Evolutionary conservation across 2,797 vertebrate genomes (phyloP), one percentile per base, ranked within the genome.

Genomic region (Epinephelus malabaricus): DNA sequence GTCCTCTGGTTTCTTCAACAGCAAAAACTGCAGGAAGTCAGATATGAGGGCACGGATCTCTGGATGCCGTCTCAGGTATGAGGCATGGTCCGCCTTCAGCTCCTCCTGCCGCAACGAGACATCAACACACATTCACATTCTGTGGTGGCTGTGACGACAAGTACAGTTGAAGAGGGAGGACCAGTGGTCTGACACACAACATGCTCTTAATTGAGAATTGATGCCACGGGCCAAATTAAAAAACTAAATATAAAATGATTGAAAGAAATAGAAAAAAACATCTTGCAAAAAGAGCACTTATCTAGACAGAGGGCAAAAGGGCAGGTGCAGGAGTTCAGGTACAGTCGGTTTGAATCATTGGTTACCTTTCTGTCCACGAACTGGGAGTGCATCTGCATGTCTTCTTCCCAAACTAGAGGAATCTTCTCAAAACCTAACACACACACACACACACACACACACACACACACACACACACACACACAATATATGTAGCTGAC

Each of bases 341-440:
- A 3, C 6, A 60, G 5, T 40, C 14, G 13, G 1, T 19, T 4
- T 53, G 5, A 50, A 61, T 49, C 2, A 63, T 51, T 62, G 2
- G 54, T 93, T 84, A 99, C 98, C 97, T 98, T 98, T 92, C 96
- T 96, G 69, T 97, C 96, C 86, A 97, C 79, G 91, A 97, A 99
- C 69, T 74, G 94, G 2, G 96, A 97, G 56, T 63, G 90, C 82
- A 99, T 94, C 81, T 98, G 93, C 50, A 95, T 73, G 84, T 99
- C 97, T 27, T 98, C 96, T 82, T 97, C 95, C 97, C 97, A 98
- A 18, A 88, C 86, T 69, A 98, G 81, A 15, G 95, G 91, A 70
- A 94, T 92, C 92, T 96, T 97, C 79, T 94, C 94, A 86, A 95
- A 95, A 61, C 86, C 94, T 94, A 73, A 67, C 40, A 87, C 4